Percentiles rank a stretch among this genome's conserved stretches.
Conservation (phyloP, 1,140 invertebrate genomes). For the Drosophila pectinifera region DNA sequence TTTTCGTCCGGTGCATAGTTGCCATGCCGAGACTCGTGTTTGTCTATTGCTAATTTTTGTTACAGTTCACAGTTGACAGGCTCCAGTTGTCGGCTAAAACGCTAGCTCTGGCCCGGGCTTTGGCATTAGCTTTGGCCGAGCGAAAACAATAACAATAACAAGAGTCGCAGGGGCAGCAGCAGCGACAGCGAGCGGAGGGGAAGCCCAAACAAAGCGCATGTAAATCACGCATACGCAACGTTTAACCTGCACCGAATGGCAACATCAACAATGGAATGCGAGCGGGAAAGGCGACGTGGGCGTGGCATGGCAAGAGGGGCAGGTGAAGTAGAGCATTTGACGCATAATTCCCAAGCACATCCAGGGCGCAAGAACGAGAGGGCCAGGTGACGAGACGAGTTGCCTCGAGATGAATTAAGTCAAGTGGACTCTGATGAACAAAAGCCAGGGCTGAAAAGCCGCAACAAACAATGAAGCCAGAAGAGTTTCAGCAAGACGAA, state of each 20-base stretch:
- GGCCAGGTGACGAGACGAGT: conserved; percentile 44
- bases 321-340: conserved; percentile 65
- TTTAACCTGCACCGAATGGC: conserved; percentile 62
- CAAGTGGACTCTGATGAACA: conserved; percentile 27
- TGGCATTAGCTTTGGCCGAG: conserved; percentile 67
- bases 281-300: neutral
- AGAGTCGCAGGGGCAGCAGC: conserved; percentile 8
- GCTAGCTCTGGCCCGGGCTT: conserved; percentile 2
- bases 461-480: conserved; percentile 17
- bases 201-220: conserved; percentile 73
- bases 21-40: conserved; percentile 25
- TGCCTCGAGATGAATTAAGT: conserved; percentile 38
- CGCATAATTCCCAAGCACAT: conserved; percentile 74
- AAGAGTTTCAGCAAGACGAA: neutral
- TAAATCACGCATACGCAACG: conserved; percentile 79
- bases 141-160: conserved; percentile 70
- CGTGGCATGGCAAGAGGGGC: neutral
- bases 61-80: conserved; percentile 64
- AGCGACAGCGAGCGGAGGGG: conserved; percentile 5
- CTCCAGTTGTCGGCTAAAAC: conserved; percentile 18
- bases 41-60: conserved; percentile 60
- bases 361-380: conserved; percentile 28
- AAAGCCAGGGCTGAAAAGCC: conserved; percentile 11
- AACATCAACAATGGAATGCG: conserved; percentile 60
- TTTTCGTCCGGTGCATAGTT: conserved; percentile 29